Percentiles rank a stretch among this genome's conserved stretches.
Conservation (phyloP, 2,113 vertebrate species). For the Caloenas nicobarica region DNA sequence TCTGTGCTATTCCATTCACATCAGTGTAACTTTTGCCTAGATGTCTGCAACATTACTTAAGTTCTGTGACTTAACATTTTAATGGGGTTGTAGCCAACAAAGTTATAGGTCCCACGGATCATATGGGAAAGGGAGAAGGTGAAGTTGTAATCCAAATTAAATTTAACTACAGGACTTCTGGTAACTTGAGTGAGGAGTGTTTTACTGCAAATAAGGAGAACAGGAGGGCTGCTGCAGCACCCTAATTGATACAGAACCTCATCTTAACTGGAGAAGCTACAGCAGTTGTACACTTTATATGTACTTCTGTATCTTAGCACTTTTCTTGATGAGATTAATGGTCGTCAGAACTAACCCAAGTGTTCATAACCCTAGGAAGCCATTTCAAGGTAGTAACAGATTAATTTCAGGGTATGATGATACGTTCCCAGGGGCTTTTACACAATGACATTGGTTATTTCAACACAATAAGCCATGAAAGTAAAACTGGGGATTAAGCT, state of each 20-base stretch:
- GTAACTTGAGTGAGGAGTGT: background rate
- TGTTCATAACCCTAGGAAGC: background rate
- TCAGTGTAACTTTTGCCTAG: background rate
- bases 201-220: background rate
- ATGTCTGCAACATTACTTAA: background rate
- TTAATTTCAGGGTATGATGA: background rate
- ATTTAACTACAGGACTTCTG: background rate
- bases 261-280: background rate
- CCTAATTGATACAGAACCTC: background rate
- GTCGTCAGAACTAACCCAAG: background rate
- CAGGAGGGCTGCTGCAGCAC: background rate
- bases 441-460: conserved; percentile 30
- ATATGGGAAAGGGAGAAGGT: background rate
- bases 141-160: background rate
- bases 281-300: background rate
- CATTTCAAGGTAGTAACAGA: background rate
- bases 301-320: background rate
- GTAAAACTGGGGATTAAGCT: background rate
- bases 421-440: conserved; percentile 15
- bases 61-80: background rate
- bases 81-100: background rate
- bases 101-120: background rate
- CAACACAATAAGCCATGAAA: background rate
- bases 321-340: background rate
- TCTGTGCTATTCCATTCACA: background rate